These are phyloP conservation scores for Protodeltote pygarga DNA, from an alignment of 2,888 invertebrate species.

Conservation along the genomic window DNA sequence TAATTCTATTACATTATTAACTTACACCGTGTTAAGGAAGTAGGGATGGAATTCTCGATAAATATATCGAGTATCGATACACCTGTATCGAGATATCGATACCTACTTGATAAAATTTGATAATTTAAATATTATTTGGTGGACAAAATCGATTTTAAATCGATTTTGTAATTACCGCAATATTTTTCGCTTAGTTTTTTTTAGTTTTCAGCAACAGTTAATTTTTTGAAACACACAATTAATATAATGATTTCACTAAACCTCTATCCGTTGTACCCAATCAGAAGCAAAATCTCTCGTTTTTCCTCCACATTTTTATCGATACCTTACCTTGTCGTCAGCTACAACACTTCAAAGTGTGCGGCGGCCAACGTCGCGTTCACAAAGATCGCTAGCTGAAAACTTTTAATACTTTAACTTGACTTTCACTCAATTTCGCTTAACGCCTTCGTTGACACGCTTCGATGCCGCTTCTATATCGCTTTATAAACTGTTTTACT, in stretches of 20 bases:
- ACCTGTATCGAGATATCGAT: neutral
- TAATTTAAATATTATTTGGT: too few species aligned
- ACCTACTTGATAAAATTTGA: too few species aligned
- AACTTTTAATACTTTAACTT: slow-evolving; percentile 87
- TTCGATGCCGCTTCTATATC: slow-evolving; percentile 68
- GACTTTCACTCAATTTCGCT: slow-evolving; percentile 85
- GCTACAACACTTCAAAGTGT: slow-evolving; percentile 45
- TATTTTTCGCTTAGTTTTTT: too few species aligned
- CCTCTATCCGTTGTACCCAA: too few species aligned
- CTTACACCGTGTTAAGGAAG: slow-evolving; percentile 82
- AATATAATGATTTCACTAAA: too few species aligned
- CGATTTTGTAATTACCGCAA: too few species aligned
- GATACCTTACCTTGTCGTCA: slow-evolving; percentile 8
- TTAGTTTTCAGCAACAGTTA: too few species aligned
- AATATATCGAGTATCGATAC: slow-evolving; percentile 22
- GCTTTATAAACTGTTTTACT: slow-evolving; percentile 73
- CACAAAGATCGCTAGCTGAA: slow-evolving; percentile 82
- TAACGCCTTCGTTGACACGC: slow-evolving; percentile 81
- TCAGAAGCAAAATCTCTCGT: too few species aligned
- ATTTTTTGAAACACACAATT: too few species aligned
- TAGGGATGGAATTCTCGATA: slow-evolving; percentile 54
- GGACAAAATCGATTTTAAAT: too few species aligned
- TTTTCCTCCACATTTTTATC: too few species aligned
- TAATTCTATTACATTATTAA: slow-evolving; percentile 87
- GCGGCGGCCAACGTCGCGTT: slow-evolving; percentile 60